Evolutionary conservation across 2,888 invertebrate genomes (phyloP).

Genomic region (Parnassius glacialis): DNA sequence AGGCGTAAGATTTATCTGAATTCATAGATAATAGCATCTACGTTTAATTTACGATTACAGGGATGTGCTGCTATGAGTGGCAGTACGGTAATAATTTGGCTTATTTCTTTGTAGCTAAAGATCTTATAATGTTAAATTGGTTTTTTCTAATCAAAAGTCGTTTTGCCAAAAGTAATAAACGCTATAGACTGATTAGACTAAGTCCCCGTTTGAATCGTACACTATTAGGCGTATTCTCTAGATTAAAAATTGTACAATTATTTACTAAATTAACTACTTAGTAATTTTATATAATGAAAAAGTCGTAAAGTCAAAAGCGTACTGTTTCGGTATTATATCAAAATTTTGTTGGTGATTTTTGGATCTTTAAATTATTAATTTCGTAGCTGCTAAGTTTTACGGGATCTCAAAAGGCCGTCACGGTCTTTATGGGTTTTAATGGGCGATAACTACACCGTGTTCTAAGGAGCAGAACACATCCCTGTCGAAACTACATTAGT

Average conservation of each 20-base stretch:
- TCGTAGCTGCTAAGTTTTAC: constrained; percentile 63
- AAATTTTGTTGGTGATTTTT: constrained; percentile 66
- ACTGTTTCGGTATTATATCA: constrained; percentile 58
- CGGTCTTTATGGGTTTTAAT: constrained; percentile 48
- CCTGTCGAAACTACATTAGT: constrained; percentile 77
- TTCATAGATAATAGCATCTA: constrained; percentile 72
- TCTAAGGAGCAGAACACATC: constrained; percentile 79
- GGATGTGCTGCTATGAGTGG: constrained; percentile 73
- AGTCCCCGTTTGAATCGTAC: constrained; percentile 76
- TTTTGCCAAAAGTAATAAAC: constrained; percentile 77
- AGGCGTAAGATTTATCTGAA: constrained; percentile 78
- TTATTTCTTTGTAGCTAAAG: constrained; percentile 49
- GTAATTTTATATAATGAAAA: constrained; percentile 54
- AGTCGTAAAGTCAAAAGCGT: constrained; percentile 62
- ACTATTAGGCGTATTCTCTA: constrained; percentile 79
- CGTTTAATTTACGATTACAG: constrained; percentile 76
- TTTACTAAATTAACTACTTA: constrained; percentile 65
- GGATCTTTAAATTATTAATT: constrained; percentile 54
- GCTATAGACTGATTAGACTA: constrained; percentile 81
- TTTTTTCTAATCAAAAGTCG: constrained; percentile 50
- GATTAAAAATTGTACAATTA: constrained; percentile 73
- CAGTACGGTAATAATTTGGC: constrained; percentile 61
- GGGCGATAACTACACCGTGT: constrained; percentile 70
- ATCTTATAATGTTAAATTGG: constrained; percentile 42
- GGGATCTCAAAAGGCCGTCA: constrained; percentile 62